phyloP scores from a whole-genome alignment of 1,140 invertebrate genomes.

The Sogatella furcifera region DNA sequence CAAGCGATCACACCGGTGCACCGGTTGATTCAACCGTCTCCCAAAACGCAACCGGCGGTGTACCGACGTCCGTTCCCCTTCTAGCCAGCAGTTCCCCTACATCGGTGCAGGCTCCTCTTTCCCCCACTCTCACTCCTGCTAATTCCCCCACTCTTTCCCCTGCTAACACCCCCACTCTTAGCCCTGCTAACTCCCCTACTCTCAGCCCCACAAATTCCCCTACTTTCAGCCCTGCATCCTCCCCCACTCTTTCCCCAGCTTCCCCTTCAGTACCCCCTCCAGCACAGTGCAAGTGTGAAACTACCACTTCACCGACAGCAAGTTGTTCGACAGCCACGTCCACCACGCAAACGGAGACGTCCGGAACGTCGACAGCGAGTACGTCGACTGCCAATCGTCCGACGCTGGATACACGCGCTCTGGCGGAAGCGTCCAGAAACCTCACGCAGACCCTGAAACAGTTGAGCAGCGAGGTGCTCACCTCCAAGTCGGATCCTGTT shows the following conservation, averaged over 20 bases:
- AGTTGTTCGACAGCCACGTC: slow-evolving; percentile 11
- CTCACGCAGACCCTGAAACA: slow-evolving; percentile 84
- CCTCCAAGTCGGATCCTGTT: slow-evolving; percentile 39
- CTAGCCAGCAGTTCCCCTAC: too few relatives aligned
- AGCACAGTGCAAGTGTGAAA: too few relatives aligned
- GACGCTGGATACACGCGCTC: slow-evolving; percentile 55
- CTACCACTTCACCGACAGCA: slow-evolving; percentile 1
- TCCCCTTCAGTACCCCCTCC: too few relatives aligned
- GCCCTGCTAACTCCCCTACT: neutral
- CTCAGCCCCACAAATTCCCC: too few relatives aligned
- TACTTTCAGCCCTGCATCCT: too few relatives aligned
- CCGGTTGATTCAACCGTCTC: slow-evolving; percentile 12
- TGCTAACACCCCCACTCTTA: neutral
- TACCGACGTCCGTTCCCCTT: too few relatives aligned
- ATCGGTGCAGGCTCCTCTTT: neutral
- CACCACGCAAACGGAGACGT: slow-evolving; percentile 14
- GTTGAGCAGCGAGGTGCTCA: slow-evolving; percentile 78
- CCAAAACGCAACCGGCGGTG: too few relatives aligned
- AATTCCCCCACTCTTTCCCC: too few relatives aligned
- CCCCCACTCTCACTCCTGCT: too few relatives aligned
- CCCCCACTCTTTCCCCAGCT: too few relatives aligned
- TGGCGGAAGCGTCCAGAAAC: slow-evolving; percentile 82
- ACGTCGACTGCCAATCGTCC: slow-evolving; percentile 27
- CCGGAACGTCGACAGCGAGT: slow-evolving; percentile 17
- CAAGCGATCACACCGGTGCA: neutral